Percentiles rank a stretch among this genome's conserved stretches.
Conservation (phyloP, 2,113 vertebrate genomes). For the Ptilorrhoa leucosticta region DNA sequence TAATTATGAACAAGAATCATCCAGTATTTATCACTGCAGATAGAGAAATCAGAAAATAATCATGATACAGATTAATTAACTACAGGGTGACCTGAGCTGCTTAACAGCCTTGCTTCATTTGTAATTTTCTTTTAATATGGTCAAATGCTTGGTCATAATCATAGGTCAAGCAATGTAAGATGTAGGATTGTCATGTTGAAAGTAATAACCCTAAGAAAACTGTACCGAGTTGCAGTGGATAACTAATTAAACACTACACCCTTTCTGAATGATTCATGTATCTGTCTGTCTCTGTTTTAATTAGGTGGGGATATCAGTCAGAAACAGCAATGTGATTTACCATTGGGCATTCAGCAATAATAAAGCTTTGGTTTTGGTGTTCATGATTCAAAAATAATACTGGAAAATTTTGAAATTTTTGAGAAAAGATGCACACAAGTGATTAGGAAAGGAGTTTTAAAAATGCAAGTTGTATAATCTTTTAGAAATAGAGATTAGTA, state of each 20-base stretch:
- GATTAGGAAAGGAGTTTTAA: background rate
- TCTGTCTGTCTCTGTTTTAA: background rate
- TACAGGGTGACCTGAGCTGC: background rate
- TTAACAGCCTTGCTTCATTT: background rate
- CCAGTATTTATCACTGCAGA: background rate
- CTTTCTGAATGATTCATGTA: background rate
- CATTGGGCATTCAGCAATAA: background rate
- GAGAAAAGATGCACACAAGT: background rate
- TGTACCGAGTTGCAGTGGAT: background rate
- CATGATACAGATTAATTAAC: background rate
- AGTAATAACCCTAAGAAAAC: background rate
- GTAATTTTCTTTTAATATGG: background rate
- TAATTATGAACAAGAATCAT: conserved; percentile 4
- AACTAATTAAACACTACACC: conserved; percentile 1
- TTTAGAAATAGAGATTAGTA: background rate
- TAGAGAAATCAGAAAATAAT: background rate
- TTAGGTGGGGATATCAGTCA: background rate
- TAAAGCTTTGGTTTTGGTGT: background rate
- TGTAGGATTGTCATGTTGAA: background rate
- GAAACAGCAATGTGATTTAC: background rate
- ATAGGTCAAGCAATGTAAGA: background rate
- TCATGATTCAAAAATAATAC: background rate
- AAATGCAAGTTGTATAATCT: background rate
- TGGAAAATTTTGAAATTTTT: background rate
- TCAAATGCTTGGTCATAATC: background rate